phyloP scores from a whole-genome alignment of 2,888 invertebrate genomes.

The Dolichomitus sp. region DNA sequence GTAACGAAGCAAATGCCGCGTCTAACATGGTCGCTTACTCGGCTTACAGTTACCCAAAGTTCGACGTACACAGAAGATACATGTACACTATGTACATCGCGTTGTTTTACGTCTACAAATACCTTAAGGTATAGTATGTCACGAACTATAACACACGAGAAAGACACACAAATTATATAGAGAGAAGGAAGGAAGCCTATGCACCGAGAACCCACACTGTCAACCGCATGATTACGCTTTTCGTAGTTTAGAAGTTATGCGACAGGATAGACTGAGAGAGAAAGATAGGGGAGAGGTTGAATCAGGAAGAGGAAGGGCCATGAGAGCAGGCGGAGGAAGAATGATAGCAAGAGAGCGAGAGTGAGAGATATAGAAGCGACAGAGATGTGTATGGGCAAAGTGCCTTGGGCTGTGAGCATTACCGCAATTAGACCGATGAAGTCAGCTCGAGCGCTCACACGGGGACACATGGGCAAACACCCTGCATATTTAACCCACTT shows the following conservation, averaged over 20 bases:
- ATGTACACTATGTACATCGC: not conserved
- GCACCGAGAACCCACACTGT: conserved; percentile 47
- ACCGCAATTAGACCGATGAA: conserved; percentile 82
- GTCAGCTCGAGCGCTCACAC: conserved; percentile 71
- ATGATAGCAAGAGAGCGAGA: conserved; percentile 41
- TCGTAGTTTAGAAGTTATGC: conserved; percentile 60
- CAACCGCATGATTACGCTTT: conserved; percentile 71
- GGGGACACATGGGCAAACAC: conserved; percentile 77
- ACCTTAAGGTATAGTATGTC: conserved; percentile 13
- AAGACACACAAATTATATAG: conserved; percentile 31
- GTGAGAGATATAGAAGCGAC: conserved; percentile 32
- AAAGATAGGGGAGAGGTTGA: conserved; percentile 5
- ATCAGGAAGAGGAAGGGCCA: conserved; percentile 27
- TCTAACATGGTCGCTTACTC: conserved; percentile 28
- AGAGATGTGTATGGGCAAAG: conserved; percentile 69
- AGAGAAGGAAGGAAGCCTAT: conserved; percentile 30
- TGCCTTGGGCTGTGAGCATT: conserved; percentile 78
- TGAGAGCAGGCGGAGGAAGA: conserved; percentile 1
- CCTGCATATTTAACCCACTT: conserved; percentile 81
- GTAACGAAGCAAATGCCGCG: not conserved
- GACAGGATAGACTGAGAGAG: conserved; percentile 46
- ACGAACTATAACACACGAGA: conserved; percentile 5
- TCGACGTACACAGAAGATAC: conserved; percentile 6
- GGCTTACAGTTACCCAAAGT: conserved; percentile 13
- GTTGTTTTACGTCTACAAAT: not conserved